A percentile compares a stretch with the other conserved stretches of the same genome.
phyloP scores from a whole-genome alignment of 2,797 vertebrate species.

The Brachyalestes nurse region DNA sequence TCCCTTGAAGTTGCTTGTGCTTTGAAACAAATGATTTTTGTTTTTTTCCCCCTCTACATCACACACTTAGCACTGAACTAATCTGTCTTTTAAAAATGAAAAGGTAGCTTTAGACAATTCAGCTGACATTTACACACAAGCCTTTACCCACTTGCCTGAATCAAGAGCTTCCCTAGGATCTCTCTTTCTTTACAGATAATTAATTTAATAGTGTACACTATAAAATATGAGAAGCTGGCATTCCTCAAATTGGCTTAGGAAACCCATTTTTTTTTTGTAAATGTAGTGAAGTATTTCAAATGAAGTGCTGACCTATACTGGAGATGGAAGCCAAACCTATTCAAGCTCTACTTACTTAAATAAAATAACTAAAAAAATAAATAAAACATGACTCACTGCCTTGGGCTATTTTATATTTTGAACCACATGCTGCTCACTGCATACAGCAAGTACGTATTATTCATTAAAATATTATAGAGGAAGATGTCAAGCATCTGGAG shows the following conservation, averaged over 20 bases:
- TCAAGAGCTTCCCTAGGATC: not conserved
- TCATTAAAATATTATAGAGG: not conserved
- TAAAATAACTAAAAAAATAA: too few species aligned
- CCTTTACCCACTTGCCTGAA: not conserved
- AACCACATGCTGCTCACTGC: not conserved
- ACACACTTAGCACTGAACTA: not conserved
- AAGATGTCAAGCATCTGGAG: not conserved
- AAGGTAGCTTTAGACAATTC: not conserved
- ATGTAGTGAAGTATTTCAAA: not conserved
- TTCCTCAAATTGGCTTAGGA: not conserved
- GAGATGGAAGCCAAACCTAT: not conserved
- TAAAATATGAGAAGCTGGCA: not conserved
- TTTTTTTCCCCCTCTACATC: not conserved
- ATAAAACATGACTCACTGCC: not conserved
- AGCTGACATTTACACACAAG: not conserved
- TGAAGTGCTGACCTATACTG: not conserved
- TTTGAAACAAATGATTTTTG: not conserved
- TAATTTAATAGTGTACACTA: not conserved
- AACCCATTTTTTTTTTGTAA: not conserved
- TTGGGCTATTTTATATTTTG: not conserved
- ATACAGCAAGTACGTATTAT: not conserved
- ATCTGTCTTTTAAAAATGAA: not conserved
- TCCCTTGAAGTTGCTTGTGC: not conserved
- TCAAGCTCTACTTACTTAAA: too few species aligned
- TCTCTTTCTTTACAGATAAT: not conserved